Evolutionary conservation across 2,888 invertebrate species (phyloP).

Genomic region (Acronicta leporina): DNA sequence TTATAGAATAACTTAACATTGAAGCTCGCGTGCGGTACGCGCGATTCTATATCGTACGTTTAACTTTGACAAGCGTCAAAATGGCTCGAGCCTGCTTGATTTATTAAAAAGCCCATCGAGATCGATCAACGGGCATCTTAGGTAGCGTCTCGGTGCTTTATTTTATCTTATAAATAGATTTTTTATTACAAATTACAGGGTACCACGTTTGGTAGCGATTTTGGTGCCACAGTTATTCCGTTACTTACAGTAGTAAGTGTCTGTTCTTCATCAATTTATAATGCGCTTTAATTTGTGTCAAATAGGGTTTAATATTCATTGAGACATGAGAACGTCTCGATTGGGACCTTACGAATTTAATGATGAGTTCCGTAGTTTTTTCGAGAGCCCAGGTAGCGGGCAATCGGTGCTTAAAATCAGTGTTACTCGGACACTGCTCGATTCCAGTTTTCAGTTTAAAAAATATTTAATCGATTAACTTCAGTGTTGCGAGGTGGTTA

Average conservation of each 20-base stretch:
- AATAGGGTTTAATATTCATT: constrained; percentile 78
- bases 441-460: constrained; percentile 53
- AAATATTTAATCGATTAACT: constrained; percentile 62
- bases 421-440: constrained; percentile 52
- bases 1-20: constrained; percentile 86
- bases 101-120: constrained; percentile 82
- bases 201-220: constrained; percentile 88
- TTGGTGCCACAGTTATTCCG: constrained; percentile 73
- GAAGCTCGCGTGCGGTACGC: constrained; percentile 60
- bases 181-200: constrained; percentile 89
- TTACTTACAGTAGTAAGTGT: constrained; percentile 72
- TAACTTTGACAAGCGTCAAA: constrained; percentile 84
- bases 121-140: constrained; percentile 86
- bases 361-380: constrained; percentile 77
- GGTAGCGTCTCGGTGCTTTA: constrained; percentile 86
- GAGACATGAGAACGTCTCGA: constrained; percentile 48
- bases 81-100: constrained; percentile 75
- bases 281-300: constrained; percentile 75
- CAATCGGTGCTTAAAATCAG: constrained; percentile 58
- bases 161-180: constrained; percentile 89
- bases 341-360: constrained; percentile 70
- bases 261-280: constrained; percentile 65
- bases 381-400: constrained; percentile 74
- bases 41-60: constrained; percentile 80
- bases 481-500: constrained; percentile 53